phyloP scores from a whole-genome alignment of 1,140 invertebrate species.

The Dreissena polymorpha region DNA sequence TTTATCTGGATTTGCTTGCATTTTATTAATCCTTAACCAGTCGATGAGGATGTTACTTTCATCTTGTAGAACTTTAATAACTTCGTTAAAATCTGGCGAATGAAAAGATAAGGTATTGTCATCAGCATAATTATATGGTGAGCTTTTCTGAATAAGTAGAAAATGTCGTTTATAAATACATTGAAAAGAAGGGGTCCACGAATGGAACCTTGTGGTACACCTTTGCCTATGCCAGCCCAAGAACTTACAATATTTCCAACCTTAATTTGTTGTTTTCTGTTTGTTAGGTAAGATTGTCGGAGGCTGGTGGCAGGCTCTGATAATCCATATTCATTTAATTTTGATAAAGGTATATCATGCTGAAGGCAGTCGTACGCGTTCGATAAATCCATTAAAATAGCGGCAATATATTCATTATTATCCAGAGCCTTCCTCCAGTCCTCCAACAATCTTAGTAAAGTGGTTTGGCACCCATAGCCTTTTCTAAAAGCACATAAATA shows the following conservation, averaged over 20 bases:
- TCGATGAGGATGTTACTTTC: constrained; percentile 39
- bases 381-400: constrained; percentile 31
- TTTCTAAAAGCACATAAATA: constrained; percentile 18
- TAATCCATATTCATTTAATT: constrained; percentile 35
- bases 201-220: constrained; percentile 53
- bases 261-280: constrained; percentile 50
- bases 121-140: constrained; percentile 56
- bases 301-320: not conserved
- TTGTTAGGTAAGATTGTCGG: constrained; percentile 4
- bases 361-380: constrained; percentile 33
- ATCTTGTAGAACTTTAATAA: constrained; percentile 17
- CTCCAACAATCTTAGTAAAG: constrained; percentile 15
- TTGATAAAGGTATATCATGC: constrained; percentile 19
- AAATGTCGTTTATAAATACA: constrained; percentile 56
- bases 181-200: constrained; percentile 48
- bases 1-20: constrained; percentile 58
- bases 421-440: constrained; percentile 42
- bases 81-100: not conserved
- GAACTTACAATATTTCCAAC: not conserved
- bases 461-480: constrained; percentile 25
- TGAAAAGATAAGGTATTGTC: constrained; percentile 50
- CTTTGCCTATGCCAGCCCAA: constrained; percentile 16
- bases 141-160: constrained; percentile 45
- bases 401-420: constrained; percentile 20
- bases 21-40: constrained; percentile 48